A percentile compares a stretch with the other conserved stretches of the same genome.
These are phyloP conservation scores for Ceratitis capitata DNA, from an alignment of 1,140 invertebrate genomes.

Conservation along the genomic window DNA sequence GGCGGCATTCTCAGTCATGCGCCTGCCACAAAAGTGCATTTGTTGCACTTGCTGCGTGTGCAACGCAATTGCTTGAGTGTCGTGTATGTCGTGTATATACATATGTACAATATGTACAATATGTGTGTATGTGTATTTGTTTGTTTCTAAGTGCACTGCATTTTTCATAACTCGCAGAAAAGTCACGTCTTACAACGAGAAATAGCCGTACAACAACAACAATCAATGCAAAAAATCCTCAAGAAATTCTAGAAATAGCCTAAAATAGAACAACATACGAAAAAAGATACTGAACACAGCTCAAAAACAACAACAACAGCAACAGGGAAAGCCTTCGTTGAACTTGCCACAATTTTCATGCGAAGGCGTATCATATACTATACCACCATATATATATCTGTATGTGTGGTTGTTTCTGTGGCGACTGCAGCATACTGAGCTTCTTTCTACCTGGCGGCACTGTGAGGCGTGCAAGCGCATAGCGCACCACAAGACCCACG, in stretches of 20 bases:
- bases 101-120: too few species aligned
- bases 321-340: background rate
- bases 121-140: background rate
- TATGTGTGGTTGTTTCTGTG: background rate
- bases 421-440: background rate
- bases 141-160: background rate
- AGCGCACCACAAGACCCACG: background rate
- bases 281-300: too few species aligned
- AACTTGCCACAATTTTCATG: slow-evolving; percentile 36
- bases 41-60: slow-evolving; percentile 39
- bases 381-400: too few species aligned
- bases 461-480: slow-evolving; percentile 4
- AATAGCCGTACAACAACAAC: background rate
- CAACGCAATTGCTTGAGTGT: background rate
- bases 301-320: background rate
- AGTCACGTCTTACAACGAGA: slow-evolving; percentile 23
- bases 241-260: background rate
- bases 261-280: too few species aligned
- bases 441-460: background rate
- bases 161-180: slow-evolving; percentile 39
- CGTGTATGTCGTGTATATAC: too few species aligned
- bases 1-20: background rate
- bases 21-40: background rate
- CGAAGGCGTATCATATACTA: too few species aligned
- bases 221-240: too few species aligned